phyloP scores from a whole-genome alignment of 2,797 vertebrate genomes.

The Falco concolor region DNA sequence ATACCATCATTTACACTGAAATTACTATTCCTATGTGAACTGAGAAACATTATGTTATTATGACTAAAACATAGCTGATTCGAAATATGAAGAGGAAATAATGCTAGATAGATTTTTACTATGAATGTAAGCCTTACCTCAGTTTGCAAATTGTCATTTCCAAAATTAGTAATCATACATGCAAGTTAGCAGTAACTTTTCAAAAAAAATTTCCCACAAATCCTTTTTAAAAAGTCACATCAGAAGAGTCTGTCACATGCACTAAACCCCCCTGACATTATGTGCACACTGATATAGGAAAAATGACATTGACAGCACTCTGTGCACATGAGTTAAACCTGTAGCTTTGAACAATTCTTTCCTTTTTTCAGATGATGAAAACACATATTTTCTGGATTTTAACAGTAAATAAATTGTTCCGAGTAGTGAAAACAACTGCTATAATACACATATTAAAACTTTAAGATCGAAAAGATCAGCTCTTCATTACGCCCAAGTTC shows the following conservation, averaged over 20 bases:
- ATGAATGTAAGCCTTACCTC: not conserved
- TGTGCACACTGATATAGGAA: not conserved
- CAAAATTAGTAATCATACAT: not conserved
- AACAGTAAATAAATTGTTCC: not conserved
- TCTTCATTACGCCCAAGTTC: not conserved
- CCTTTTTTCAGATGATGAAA: not conserved
- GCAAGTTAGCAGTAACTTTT: not conserved
- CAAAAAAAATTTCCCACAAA: fast-evolving
- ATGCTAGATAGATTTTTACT: not conserved
- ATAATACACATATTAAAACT: not conserved
- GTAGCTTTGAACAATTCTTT: not conserved
- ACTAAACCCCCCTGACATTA: not conserved
- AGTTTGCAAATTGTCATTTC: not conserved
- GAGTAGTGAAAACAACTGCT: not conserved
- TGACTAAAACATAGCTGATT: not conserved
- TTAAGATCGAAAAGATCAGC: not conserved
- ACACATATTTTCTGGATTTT: not conserved
- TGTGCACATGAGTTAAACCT: not conserved
- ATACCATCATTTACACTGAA: not conserved
- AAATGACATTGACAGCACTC: not conserved
- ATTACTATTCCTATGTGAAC: not conserved
- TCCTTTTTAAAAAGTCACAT: not conserved
- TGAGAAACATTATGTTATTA: not conserved
- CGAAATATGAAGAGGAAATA: not conserved
- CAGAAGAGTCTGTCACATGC: not conserved